These are phyloP conservation scores for Chiloscyllium punctatum DNA, from an alignment of 2,797 vertebrate species.

Conservation along the genomic window DNA sequence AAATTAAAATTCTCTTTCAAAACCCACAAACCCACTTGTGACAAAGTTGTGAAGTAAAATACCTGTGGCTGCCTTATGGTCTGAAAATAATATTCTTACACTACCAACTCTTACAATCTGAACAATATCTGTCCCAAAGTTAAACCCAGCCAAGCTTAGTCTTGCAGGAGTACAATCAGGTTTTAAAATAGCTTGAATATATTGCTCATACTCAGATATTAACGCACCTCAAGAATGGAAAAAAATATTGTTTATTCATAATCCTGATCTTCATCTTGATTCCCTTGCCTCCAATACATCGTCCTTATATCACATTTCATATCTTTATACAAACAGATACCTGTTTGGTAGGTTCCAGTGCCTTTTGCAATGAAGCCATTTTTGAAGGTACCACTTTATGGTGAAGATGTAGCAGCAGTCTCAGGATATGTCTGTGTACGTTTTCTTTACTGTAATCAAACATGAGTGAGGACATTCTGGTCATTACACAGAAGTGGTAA, in stretches of 20 bases:
- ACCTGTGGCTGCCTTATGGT: neutral
- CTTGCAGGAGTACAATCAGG: neutral
- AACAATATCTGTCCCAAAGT: neutral
- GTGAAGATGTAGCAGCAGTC: constrained; percentile 86
- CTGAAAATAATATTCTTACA: neutral
- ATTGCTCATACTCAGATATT: neutral
- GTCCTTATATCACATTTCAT: neutral
- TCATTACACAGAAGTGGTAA: neutral
- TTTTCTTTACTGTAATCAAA: constrained; percentile 81
- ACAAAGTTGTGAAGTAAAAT: neutral
- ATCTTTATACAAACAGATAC: neutral
- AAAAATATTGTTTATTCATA: fast-evolving
- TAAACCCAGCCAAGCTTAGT: neutral
- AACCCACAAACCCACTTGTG: neutral
- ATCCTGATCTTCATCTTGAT: constrained; percentile 36
- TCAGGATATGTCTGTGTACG: constrained; percentile 82
- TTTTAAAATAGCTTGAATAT: neutral
- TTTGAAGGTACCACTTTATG: constrained; percentile 76
- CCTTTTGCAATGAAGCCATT: constrained; percentile 78
- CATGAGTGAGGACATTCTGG: neutral
- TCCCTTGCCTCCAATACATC: neutral
- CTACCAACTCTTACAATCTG: neutral
- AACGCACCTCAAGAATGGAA: too few relatives aligned
- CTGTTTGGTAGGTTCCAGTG: constrained; percentile 87
- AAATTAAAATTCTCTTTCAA: neutral